Evolutionary conservation across 2,888 invertebrate genomes (phyloP).

Genomic region (Theodoxus fluviatilis): DNA sequence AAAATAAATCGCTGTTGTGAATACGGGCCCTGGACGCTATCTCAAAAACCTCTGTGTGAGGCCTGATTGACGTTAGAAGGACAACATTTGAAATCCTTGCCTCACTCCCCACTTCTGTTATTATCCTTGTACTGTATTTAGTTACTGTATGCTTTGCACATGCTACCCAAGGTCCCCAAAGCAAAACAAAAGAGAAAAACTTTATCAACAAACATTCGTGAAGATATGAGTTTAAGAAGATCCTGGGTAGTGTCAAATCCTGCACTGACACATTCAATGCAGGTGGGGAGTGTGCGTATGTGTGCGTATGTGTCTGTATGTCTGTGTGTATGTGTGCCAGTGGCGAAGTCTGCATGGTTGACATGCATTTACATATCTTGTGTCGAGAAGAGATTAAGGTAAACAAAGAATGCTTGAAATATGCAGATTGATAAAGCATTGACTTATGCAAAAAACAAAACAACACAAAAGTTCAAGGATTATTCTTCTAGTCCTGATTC

Average conservation of each 20-base stretch:
- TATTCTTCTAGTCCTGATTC: no score
- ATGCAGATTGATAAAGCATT: no score
- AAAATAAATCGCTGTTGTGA: no score
- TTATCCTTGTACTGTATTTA: not conserved
- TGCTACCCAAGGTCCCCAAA: not conserved
- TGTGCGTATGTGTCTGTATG: slow-evolving; percentile 15
- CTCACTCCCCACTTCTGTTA: not conserved
- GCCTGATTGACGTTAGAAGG: no score
- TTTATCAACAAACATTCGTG: no score
- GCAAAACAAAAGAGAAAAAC: not conserved
- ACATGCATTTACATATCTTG: slow-evolving; percentile 4
- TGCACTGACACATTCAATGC: not conserved
- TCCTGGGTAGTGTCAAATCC: not conserved
- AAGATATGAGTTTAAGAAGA: not conserved
- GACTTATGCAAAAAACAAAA: no score
- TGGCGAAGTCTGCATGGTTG: slow-evolving; percentile 3
- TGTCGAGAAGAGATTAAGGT: not conserved
- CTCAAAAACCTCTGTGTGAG: no score
- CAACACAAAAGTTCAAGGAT: no score
- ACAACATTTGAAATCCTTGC: no score
- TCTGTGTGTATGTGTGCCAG: slow-evolving; percentile 14
- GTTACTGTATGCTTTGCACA: not conserved
- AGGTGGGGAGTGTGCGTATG: not conserved
- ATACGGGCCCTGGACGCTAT: no score
- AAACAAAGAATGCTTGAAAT: not conserved